Conservation (phyloP, 2,888 invertebrate genomes). For the Zelleria hepariella region DNA sequence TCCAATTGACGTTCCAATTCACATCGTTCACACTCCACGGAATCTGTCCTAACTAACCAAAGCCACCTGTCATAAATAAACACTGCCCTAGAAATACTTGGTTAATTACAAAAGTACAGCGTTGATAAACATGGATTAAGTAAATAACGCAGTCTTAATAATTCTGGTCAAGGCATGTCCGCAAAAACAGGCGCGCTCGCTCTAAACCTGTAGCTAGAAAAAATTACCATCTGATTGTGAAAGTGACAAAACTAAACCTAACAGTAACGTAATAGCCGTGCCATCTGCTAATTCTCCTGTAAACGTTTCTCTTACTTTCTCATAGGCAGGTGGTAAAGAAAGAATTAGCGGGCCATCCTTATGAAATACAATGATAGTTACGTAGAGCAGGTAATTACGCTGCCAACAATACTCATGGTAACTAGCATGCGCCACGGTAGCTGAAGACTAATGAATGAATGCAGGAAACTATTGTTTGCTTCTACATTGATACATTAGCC, state of each 20-base stretch:
- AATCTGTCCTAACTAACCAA: neutral
- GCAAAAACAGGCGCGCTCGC: neutral
- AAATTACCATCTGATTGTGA: slow-evolving; percentile 2
- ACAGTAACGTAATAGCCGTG: slow-evolving; percentile 1
- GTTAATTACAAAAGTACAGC: too few relatives aligned
- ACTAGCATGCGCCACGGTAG: neutral
- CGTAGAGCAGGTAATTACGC: neutral
- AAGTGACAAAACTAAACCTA: slow-evolving; percentile 6
- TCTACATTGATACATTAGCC: neutral
- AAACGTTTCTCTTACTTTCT: slow-evolving; percentile 2
- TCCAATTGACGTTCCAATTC: slow-evolving; percentile 20
- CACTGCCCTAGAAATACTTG: neutral
- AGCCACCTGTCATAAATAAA: neutral
- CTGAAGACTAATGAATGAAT: neutral
- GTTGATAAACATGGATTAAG: neutral
- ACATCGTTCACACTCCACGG: neutral
- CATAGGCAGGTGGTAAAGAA: neutral
- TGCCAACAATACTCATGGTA: neutral
- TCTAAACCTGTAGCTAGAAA: neutral
- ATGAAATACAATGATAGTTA: neutral
- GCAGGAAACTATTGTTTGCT: neutral
- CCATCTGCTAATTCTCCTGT: slow-evolving; percentile 1
- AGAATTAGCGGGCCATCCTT: neutral
- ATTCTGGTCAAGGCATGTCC: slow-evolving; percentile 1
- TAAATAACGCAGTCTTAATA: neutral